Evolutionary conservation across 2,113 vertebrate species (phyloP).

Genomic region (Alectura lathami): DNA sequence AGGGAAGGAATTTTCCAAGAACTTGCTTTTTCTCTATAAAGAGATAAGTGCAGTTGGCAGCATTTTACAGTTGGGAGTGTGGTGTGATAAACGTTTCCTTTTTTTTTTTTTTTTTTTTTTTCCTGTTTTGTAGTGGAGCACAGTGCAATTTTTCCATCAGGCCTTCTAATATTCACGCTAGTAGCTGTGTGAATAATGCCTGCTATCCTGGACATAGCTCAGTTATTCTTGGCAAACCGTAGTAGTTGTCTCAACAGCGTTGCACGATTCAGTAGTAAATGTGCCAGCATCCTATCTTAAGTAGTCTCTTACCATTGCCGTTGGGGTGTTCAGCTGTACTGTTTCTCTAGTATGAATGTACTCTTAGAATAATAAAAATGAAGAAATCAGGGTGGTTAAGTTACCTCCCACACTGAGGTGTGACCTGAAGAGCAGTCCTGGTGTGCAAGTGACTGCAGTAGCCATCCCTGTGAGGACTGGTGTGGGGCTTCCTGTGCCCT

Average conservation of each 20-base stretch:
- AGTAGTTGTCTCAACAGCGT: neutral
- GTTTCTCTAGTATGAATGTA: neutral
- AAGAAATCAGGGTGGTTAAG: neutral
- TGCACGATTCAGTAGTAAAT: neutral
- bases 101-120: neutral
- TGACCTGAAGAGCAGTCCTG: neutral
- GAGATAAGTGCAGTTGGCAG: neutral
- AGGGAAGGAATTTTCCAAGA: neutral
- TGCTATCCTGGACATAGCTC: neutral
- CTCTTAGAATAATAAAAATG: neutral
- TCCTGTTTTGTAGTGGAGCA: neutral
- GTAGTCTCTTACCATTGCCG: neutral
- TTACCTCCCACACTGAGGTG: neutral
- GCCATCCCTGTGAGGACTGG: neutral
- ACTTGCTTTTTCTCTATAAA: neutral
- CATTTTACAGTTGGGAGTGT: neutral
- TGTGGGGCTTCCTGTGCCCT: neutral
- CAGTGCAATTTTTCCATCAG: neutral
- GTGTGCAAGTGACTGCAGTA: neutral
- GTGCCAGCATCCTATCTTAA: neutral
- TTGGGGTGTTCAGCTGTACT: neutral
- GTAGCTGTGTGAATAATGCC: neutral
- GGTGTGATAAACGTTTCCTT: neutral
- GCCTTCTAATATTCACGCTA: slow-evolving; percentile 9
- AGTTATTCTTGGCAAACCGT: slow-evolving; percentile 36